Evolutionary conservation across 1,140 invertebrate species (phyloP), one percentile per base, ranked within the genome.

Genomic region (Carposina sasakii): DNA sequence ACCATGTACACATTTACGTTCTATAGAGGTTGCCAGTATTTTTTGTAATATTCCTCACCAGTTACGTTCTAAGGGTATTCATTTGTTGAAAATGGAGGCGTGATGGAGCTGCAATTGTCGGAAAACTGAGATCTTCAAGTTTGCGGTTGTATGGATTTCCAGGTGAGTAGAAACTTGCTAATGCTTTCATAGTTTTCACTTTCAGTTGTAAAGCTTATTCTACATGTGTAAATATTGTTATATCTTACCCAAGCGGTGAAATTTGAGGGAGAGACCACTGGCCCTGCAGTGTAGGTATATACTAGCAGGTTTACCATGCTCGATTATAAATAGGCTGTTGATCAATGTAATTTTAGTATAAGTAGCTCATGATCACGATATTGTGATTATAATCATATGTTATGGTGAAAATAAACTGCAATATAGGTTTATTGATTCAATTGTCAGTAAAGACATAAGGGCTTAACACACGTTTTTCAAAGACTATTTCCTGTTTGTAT

Each of bases 191-290:
- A 63, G 81, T 74, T 60, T 76, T 75, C 60, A 54, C 30, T 40
- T 43, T 44, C 49, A 46, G 43, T 43, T 78, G 54, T 47, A 45
- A 71, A 54, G 52, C 56, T 48, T 52, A 55, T 63, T 57, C 40
- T 44, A 53, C 34, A 36, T 54, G 45, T 55, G 66, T 68, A 57
- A 60, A 39, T 61, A 23, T 20, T 40, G 16, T 37, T 17, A 61
- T 31, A 61, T 48, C 41, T 43, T 58, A 60, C 49, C 49, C 74
- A 73, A 63, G 67, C 62, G 56, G 55, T 63, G 65, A 72, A 76
- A 85, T 67, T 82, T 73, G 66, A 84, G 81, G 83, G 83, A 85
- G 83, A 85, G 83, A 85, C 83, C 71, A 57, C 55, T n/a, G n/a
- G 68, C 67, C 48, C 63, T 52, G 70, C 63, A 53, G 22, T 9